Percentiles rank a stretch among this genome's conserved stretches.
phyloP scores from a whole-genome alignment of 1,140 invertebrate species.

The Pteromalus puparum region DNA sequence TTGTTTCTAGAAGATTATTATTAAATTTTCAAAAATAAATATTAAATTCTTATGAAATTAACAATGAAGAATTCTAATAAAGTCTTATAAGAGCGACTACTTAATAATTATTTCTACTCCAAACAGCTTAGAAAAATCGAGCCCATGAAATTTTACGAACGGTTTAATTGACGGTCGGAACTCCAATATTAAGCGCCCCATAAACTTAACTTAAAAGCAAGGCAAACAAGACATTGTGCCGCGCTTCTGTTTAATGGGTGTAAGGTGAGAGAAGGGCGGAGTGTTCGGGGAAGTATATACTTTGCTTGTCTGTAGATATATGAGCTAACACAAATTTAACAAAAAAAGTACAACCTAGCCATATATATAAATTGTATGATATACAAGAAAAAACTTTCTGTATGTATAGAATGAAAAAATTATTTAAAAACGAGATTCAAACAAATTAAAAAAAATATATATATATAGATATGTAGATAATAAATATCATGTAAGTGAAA shows the following conservation, averaged over 20 bases:
- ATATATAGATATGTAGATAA: slow-evolving; percentile 12
- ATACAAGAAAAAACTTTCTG: background rate
- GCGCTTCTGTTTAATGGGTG: slow-evolving; percentile 42
- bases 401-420: slow-evolving; percentile 24
- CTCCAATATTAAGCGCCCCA: background rate
- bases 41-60: background rate
- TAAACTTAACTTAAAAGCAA: slow-evolving; percentile 5
- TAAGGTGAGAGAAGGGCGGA: slow-evolving; percentile 53
- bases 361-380: slow-evolving; percentile 34
- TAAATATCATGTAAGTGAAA: slow-evolving; percentile 28
- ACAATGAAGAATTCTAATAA: too few species aligned
- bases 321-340: slow-evolving; percentile 22
- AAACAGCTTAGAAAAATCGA: background rate
- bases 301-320: slow-evolving; percentile 28
- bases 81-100: too few species aligned
- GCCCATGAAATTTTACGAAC: background rate
- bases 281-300: slow-evolving; percentile 36
- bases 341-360: slow-evolving; percentile 29
- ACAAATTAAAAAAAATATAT: slow-evolving; percentile 5
- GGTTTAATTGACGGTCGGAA: background rate
- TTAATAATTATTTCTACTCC: too few species aligned
- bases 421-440: background rate
- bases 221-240: slow-evolving; percentile 6
- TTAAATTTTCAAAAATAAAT: background rate
- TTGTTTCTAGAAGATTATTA: background rate